A percentile compares a stretch with the other conserved stretches of the same genome.
Evolutionary conservation across 2,888 invertebrate genomes (phyloP).

Genomic region (Caenorhabditis panamensis): DNA sequence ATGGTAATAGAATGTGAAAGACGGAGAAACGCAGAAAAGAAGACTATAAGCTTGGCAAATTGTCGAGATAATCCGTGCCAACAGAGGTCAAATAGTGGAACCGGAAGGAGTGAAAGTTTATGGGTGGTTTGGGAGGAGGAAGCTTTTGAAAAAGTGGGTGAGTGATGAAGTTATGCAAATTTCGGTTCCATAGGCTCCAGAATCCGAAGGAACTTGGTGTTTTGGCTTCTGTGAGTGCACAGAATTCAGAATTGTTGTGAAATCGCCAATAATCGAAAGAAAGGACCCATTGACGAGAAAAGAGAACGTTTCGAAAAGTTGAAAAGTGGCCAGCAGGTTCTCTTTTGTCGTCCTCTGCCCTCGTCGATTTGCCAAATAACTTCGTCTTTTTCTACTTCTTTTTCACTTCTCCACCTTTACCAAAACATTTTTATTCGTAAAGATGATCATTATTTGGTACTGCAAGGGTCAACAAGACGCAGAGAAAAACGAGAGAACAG

Average conservation of each 20-base stretch:
- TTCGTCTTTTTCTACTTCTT: too few species aligned
- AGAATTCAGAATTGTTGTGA: too few species aligned
- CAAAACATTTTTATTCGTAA: not conserved
- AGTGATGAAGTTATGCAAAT: conserved; percentile 9
- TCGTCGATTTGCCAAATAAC: not conserved
- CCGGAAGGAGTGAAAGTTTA: not conserved
- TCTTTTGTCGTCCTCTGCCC: not conserved
- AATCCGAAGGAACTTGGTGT: too few species aligned
- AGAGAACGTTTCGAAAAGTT: too few species aligned
- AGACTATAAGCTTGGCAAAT: conserved; percentile 31
- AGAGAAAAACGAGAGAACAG: too few species aligned
- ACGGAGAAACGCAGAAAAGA: not conserved
- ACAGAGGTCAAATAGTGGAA: conserved; percentile 1
- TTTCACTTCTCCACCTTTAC: too few species aligned
- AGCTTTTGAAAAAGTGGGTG: not conserved
- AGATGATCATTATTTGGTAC: not conserved
- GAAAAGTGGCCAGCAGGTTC: conserved; percentile 1
- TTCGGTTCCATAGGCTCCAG: too few species aligned
- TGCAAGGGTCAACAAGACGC: too few species aligned
- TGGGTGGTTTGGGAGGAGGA: not conserved
- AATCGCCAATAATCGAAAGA: too few species aligned
- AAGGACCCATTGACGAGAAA: too few species aligned
- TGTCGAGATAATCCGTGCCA: conserved; percentile 13
- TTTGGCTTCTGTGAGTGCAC: too few species aligned
- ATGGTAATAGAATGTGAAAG: not conserved